Base-by-base conservation (phyloP, 2,113 vertebrate species). In the Pampusana beccarii region DNA sequence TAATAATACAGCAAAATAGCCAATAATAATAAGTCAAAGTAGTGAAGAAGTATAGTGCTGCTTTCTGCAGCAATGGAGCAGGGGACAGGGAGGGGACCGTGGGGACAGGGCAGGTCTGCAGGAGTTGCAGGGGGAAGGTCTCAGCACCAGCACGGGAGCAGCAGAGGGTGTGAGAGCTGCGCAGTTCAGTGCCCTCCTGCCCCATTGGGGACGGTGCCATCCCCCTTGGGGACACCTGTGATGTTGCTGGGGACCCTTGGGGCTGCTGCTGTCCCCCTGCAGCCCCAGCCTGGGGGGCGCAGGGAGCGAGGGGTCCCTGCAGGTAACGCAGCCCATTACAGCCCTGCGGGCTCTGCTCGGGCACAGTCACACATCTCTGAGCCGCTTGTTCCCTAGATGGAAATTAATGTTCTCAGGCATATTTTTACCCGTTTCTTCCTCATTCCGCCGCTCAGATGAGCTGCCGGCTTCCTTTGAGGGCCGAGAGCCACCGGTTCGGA, bases 311-410 rank as follows among this genome's bases (percentile, higher is more conserved):
- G 51, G 36, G 36, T 17, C 33, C 4, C 1, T 11, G 51, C 24
- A 7, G 50, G 50, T 13, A 8, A 15, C 0, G 2, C 16, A 1
- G 7, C 34, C 57, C 1, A 0, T 0, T 5, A 28, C 75, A 6
- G 24, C 11, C 18, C 21, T 9, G 25, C 20, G 64, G 33, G 0
- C 75, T 33, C 44, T 17, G 51, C 44, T 26, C 60, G 3, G 38
- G 34, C 3, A 0, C 2, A 8, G 53, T 3, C 48, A 0, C 4
- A 2, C 36, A 0, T 44, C 23, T 6, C 56, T 2, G 46, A 16
- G 87, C 36, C 46, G 14, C 33, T 28, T 3, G 1, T 56, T 58
- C 40, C 72, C 64, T 40, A 16, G 10, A 53, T 61, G 66, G 34
- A 46, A n/a, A 21, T 26, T 5, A 48, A 15, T 4, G 1, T 38